These are phyloP conservation scores for Labeo calbasu DNA, from an alignment of 2,797 vertebrate genomes.

Conservation along the genomic window DNA sequence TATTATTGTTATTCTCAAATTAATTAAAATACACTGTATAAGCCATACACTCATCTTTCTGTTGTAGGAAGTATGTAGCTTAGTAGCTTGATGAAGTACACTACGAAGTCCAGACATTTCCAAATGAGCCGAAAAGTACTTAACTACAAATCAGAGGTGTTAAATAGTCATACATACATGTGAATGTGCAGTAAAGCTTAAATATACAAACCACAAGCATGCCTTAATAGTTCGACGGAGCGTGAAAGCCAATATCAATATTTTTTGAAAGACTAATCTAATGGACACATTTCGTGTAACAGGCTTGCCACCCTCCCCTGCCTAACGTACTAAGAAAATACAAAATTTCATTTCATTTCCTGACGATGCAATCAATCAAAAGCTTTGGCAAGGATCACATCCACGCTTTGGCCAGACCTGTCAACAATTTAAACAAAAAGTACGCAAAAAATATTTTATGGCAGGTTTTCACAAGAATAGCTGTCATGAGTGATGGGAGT, in stretches of 20 bases:
- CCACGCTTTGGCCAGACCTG: constrained; percentile 57
- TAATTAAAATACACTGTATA: background rate
- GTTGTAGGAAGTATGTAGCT: background rate
- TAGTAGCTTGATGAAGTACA: constrained; percentile 4
- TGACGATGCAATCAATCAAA: constrained; percentile 65
- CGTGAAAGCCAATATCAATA: constrained; percentile 24
- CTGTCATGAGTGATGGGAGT: constrained; percentile 49
- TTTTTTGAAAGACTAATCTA: constrained; percentile 28
- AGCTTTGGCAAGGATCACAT: constrained; percentile 57
- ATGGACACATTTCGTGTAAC: constrained; percentile 45
- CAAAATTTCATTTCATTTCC: constrained; percentile 58
- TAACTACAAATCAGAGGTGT: constrained; percentile 10
- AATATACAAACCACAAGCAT: constrained; percentile 27
- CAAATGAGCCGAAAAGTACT: constrained; percentile 1
- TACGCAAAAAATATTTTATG: constrained; percentile 54
- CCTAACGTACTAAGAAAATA: constrained; percentile 53
- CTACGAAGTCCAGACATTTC: constrained; percentile 14
- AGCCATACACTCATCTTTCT: background rate
- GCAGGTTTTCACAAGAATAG: constrained; percentile 59
- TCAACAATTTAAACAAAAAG: constrained; percentile 50
- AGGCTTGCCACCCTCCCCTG: constrained; percentile 59
- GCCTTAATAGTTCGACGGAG: constrained; percentile 23
- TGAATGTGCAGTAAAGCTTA: constrained; percentile 19
- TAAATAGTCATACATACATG: constrained; percentile 10
- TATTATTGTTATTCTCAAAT: background rate